phyloP scores from a whole-genome alignment of 2,888 invertebrate species.

The Blera fallax region DNA sequence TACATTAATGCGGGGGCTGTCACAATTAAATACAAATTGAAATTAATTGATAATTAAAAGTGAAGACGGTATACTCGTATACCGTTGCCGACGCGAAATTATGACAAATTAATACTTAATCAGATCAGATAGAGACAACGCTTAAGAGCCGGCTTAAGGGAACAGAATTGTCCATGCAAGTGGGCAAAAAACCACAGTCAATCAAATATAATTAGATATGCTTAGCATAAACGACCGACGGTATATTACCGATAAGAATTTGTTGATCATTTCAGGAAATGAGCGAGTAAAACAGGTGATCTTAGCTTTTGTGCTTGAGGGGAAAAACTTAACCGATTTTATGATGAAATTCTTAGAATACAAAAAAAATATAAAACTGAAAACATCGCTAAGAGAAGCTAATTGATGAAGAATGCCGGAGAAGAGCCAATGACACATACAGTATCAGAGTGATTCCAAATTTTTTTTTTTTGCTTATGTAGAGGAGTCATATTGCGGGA shows the following conservation, averaged over 20 bases:
- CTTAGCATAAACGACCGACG: background rate
- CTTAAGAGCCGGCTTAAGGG: background rate
- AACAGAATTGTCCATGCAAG: background rate
- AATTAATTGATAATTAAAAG: conserved; percentile 38
- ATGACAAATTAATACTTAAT: conserved; percentile 31
- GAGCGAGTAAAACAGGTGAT: background rate
- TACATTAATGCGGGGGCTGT: conserved; percentile 11
- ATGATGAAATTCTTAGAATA: too few species aligned
- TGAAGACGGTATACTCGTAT: background rate
- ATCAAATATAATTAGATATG: conserved; percentile 8
- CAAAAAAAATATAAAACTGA: background rate
- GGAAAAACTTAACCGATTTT: background rate
- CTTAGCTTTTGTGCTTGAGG: background rate
- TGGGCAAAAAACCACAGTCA: background rate
- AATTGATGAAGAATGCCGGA: background rate
- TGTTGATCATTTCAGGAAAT: background rate
- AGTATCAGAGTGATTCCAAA: too few species aligned
- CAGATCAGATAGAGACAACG: background rate
- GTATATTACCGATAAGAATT: background rate
- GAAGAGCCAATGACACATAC: background rate
- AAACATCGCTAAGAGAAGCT: background rate
- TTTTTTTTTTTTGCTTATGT: too few species aligned
- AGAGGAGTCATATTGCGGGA: too few species aligned
- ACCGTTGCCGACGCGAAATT: background rate
- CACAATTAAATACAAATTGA: conserved; percentile 50